These are phyloP conservation scores for Scaptomyza flava DNA, from an alignment of 2,888 invertebrate genomes.

Conservation along the genomic window DNA sequence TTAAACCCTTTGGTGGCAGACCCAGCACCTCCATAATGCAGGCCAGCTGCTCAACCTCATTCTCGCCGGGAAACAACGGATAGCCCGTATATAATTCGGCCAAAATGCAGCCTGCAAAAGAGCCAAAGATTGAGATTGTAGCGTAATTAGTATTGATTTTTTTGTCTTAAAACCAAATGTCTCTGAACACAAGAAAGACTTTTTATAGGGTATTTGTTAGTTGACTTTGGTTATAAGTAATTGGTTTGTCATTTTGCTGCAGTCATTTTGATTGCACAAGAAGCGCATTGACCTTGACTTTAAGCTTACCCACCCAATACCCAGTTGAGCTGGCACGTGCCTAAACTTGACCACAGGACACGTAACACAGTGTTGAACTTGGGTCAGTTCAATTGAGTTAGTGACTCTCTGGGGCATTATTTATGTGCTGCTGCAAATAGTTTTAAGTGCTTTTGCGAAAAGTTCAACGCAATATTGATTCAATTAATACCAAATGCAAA, in stretches of 20 bases:
- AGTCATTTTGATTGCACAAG: slow-evolving; percentile 43
- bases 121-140: slow-evolving; percentile 17
- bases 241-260: slow-evolving; percentile 35
- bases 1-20: slow-evolving; percentile 93
- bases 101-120: slow-evolving; percentile 92
- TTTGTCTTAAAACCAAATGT: too few relatives aligned
- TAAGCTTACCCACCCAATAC: slow-evolving; percentile 4
- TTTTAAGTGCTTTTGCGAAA: slow-evolving; percentile 9
- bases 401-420: slow-evolving; percentile 19
- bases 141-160: slow-evolving; percentile 58
- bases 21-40: slow-evolving; percentile 98
- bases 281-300: slow-evolving; percentile 71
- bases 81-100: slow-evolving; percentile 98
- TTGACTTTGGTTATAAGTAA: neutral
- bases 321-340: slow-evolving; percentile 18
- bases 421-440: slow-evolving; percentile 33
- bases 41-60: slow-evolving; percentile 97
- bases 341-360: slow-evolving; percentile 36
- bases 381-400: slow-evolving; percentile 1
- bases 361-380: slow-evolving; percentile 1
- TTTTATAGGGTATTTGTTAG: neutral
- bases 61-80: slow-evolving; percentile 98
- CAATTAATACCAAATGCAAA: neutral
- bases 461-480: slow-evolving; percentile 29
- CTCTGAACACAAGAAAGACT: too few relatives aligned